Evolutionary conservation across 1,140 invertebrate genomes (phyloP).

Genomic region (Muscidifurax raptorellus): DNA sequence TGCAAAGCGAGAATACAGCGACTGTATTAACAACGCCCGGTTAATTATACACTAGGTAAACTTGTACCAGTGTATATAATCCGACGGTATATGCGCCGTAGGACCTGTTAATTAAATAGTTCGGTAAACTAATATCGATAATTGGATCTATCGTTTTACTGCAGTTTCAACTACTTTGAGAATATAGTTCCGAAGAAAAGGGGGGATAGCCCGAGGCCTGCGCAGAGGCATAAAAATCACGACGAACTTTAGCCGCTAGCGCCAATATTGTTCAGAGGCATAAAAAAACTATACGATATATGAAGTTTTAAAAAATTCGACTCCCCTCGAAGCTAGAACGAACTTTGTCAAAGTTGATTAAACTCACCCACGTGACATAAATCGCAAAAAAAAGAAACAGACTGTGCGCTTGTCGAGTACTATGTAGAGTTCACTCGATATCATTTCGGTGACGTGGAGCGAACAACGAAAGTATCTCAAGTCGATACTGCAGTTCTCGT

Average conservation of each 20-base stretch:
- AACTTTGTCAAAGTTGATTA: too few relatives aligned
- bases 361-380: too few relatives aligned
- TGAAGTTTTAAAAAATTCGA: too few relatives aligned
- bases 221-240: background rate
- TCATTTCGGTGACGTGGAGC: background rate
- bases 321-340: too few relatives aligned
- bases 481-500: background rate
- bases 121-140: background rate
- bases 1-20: background rate
- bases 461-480: background rate
- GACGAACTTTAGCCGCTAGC: background rate
- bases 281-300: background rate
- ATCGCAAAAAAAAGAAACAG: background rate
- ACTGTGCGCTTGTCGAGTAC: background rate
- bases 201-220: too few relatives aligned
- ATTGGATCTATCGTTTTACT: background rate
- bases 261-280: background rate
- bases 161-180: background rate
- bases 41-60: background rate
- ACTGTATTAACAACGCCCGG: background rate
- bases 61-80: background rate
- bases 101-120: background rate
- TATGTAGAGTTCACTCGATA: background rate
- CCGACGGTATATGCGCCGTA: background rate
- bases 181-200: background rate